Evolutionary conservation across 2,888 invertebrate genomes (phyloP).

Genomic region (Stenurella melanura): DNA sequence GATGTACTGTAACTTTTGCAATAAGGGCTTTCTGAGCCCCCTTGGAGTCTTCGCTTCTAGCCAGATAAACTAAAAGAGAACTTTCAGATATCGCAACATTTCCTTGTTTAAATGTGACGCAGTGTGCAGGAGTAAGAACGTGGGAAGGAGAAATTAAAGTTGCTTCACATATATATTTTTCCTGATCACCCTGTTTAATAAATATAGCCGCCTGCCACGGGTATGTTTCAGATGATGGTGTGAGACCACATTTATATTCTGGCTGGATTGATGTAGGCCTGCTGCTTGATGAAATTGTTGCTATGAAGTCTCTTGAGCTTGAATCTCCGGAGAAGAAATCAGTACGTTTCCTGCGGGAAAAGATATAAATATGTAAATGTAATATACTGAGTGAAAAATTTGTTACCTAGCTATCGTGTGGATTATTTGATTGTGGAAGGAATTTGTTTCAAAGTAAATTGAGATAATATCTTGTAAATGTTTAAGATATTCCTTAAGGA

Average conservation of each 20-base stretch:
- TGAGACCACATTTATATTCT: constrained; percentile 43
- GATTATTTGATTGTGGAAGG: too few species aligned
- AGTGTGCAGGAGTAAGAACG: constrained; percentile 61
- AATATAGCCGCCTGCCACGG: constrained; percentile 57
- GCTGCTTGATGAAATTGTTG: constrained; percentile 33
- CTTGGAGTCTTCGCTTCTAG: constrained; percentile 22
- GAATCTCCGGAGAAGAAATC: constrained; percentile 56
- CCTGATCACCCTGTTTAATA: constrained; percentile 42
- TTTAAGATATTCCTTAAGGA: too few species aligned
- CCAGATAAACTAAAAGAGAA: constrained; percentile 49
- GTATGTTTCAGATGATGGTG: constrained; percentile 35
- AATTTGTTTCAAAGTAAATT: too few species aligned
- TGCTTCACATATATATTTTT: constrained; percentile 55
- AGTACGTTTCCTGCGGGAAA: constrained; percentile 37
- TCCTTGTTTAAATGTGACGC: constrained; percentile 57
- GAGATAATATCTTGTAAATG: too few species aligned
- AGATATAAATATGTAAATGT: constrained; percentile 25
- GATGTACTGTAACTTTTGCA: constrained; percentile 73
- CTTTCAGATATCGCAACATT: constrained; percentile 45
- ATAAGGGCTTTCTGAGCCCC: constrained; percentile 64
- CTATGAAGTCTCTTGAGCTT: constrained; percentile 51
- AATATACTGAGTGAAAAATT: constrained; percentile 3
- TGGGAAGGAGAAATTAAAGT: constrained; percentile 55
- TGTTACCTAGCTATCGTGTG: too few species aligned
- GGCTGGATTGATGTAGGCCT: constrained; percentile 32